Base-by-base conservation (phyloP, 2,888 invertebrate species). In the Stenichneumon culpator region DNA sequence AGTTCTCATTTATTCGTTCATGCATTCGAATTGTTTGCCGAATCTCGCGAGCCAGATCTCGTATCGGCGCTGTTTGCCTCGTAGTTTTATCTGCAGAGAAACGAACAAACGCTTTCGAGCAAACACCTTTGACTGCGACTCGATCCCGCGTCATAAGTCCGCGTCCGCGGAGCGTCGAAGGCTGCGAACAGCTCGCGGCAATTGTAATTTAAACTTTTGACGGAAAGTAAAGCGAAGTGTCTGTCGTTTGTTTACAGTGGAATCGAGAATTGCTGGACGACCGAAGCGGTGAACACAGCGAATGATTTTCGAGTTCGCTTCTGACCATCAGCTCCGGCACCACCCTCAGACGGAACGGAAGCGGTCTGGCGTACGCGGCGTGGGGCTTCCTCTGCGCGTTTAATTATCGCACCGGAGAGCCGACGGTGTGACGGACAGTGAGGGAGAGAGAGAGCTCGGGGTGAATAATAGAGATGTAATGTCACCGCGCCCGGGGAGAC, bases 401-500 rank as follows among this genome's bases (percentile, higher is more conserved):
- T 85, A 85, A 85, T 85, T 82, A 85, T 82, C 82, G 79, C 85
- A 68, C 70, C 75, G 47, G 63, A 77, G 69, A 73, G 77, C 65
- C 63, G 60, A 60, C 47, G 73, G n/a, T 7, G 52, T 2, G 44
- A 52, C 65, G 54, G 68, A 70, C 60, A 28, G 36, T 70, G 67
- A 39, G 25, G 69, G 36, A 52, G 32, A 28, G 70, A 19, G 4
- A 50, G 67, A 69, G 28, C 3, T 6, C 22, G 25, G 60, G 60
- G 60, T 16, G 60, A 60, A 60, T 28, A 60, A 60, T 60, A 28
- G 60, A 60, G 28, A 25, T 60, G 50, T 69, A 60, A 75, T 72
- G 85, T 85, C 85, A 82, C 82, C 79, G 85, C 79, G 72, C 79
- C 75, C 85, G 75, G 67, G 68, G 68, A 80, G 77, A 80, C 79